A percentile compares a stretch with the other conserved stretches of the same genome.
Conservation (phyloP, 30 jellyfish, hydroid and myxozoan genomes). For the Clytia hemisphaerica region DNA sequence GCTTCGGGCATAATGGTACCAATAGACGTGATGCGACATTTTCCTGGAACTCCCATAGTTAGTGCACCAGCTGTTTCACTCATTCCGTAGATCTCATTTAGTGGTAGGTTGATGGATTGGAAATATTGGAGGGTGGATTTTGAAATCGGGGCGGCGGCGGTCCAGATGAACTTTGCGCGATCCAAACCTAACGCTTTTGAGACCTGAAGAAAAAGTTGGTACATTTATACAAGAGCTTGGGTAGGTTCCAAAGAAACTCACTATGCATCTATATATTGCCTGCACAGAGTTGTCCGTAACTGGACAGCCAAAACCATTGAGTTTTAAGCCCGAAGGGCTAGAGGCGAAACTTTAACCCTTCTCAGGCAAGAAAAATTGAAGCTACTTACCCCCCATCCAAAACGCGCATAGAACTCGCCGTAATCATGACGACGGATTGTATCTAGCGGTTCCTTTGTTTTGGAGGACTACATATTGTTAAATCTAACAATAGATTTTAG, state of each 20-base stretch:
- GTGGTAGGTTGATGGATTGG: constrained; percentile 76
- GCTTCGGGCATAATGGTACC: constrained; percentile 34
- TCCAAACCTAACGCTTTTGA: constrained; percentile 74
- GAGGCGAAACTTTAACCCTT: too few relatives aligned
- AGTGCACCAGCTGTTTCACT: constrained; percentile 85
- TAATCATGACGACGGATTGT: too few relatives aligned
- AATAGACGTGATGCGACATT: constrained; percentile 40
- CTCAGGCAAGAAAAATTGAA: too few relatives aligned
- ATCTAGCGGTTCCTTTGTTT: too few relatives aligned
- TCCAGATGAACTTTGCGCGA: constrained; percentile 41
- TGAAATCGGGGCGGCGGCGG: constrained; percentile 93
- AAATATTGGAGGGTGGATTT: constrained; percentile 72
- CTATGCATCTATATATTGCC: neutral
- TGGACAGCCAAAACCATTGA: too few relatives aligned
- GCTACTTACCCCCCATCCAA: too few relatives aligned
- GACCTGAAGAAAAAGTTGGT: constrained; percentile 27
- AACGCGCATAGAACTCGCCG: too few relatives aligned
- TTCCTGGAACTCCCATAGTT: constrained; percentile 36
- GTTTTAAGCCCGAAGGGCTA: too few relatives aligned
- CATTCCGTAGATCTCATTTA: constrained; percentile 82
- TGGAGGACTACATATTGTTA: too few relatives aligned
- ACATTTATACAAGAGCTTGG: neutral
- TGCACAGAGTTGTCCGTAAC: too few relatives aligned
- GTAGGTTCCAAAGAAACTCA: neutral
- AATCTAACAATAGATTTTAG: too few relatives aligned